Evolutionary conservation across 2,113 vertebrate species (phyloP).

Genomic region (Athene cunicularia): DNA sequence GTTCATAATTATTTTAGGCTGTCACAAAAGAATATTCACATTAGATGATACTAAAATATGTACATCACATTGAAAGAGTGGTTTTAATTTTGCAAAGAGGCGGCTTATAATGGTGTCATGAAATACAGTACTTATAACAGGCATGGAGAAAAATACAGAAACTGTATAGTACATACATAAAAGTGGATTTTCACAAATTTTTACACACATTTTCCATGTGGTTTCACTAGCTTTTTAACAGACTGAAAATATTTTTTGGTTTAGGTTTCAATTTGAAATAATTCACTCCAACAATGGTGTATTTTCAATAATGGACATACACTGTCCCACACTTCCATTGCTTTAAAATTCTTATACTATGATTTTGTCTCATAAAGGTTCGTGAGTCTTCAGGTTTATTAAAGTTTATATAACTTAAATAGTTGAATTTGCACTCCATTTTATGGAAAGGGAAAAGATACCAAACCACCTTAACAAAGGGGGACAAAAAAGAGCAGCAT

Average conservation of each 20-base stretch:
- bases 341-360: neutral
- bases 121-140: neutral
- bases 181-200: neutral
- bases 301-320: neutral
- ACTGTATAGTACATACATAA: neutral
- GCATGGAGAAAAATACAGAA: neutral
- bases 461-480: slow-evolving; percentile 21
- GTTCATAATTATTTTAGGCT: neutral
- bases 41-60: neutral
- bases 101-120: neutral
- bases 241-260: neutral
- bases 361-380: neutral
- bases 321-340: neutral
- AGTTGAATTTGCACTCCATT: neutral
- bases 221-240: neutral
- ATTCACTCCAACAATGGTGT: neutral
- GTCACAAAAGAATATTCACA: neutral
- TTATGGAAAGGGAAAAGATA: neutral
- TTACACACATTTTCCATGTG: neutral
- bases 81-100: neutral
- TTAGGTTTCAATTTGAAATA: neutral
- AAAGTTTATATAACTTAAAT: neutral
- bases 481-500: neutral
- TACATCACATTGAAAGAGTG: neutral
- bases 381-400: neutral